These are phyloP conservation scores for Galaxias olidus DNA, from an alignment of 2,797 vertebrate species.

Conservation along the genomic window DNA sequence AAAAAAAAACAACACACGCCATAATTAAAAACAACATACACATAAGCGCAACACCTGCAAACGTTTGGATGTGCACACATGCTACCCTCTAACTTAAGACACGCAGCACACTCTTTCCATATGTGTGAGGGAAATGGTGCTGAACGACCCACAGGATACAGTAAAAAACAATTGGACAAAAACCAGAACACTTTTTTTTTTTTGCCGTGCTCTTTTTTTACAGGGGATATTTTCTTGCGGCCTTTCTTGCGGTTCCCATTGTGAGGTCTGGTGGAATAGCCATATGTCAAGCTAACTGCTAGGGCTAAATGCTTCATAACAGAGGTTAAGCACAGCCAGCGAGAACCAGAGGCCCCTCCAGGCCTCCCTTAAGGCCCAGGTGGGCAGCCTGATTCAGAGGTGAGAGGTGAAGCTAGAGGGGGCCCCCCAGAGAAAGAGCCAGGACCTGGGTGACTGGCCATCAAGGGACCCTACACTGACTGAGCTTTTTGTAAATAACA, in stretches of 20 bases:
- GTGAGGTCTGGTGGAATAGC: neutral
- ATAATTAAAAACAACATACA: neutral
- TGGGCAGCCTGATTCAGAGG: neutral
- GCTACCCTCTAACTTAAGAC: neutral
- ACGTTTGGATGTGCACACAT: neutral
- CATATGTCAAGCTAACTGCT: conserved; percentile 11
- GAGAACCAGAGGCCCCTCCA: neutral
- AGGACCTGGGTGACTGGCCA: neutral
- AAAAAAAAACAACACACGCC: conserved; percentile 1
- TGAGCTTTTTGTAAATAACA: too few species aligned
- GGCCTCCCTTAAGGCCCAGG: neutral
- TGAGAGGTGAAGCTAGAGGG: neutral
- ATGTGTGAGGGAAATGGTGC: neutral
- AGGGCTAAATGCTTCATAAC: neutral
- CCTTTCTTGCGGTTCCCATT: neutral
- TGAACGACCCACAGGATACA: neutral
- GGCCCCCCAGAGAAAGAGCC: neutral
- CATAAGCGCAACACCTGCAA: neutral
- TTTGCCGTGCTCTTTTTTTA: neutral
- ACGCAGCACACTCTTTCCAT: neutral
- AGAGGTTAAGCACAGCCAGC: conserved; percentile 1
- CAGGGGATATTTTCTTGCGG: neutral
- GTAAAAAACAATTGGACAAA: too few species aligned
- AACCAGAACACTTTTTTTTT: neutral
- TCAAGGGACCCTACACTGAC: conserved; percentile 5